Base-by-base conservation (phyloP, 1,140 invertebrate genomes). In the Popillia japonica region DNA sequence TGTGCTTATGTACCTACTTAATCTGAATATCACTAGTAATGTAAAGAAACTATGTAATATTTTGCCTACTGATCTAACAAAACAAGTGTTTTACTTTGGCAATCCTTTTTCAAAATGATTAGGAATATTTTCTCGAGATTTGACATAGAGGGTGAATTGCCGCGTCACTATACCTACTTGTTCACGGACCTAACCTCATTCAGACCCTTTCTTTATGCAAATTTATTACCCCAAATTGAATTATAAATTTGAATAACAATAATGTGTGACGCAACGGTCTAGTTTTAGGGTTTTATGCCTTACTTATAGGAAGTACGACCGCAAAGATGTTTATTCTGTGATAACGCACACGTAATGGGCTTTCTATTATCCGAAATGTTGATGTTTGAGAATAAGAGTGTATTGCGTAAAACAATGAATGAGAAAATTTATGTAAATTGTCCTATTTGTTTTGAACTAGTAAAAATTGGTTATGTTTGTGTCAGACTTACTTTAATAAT, bases 241-340 rank as follows among this genome's bases (percentile, higher is more conserved):
- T 85, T 85, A 84, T 84, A 83, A 84, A 85, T 85, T 84, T 85
- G 84, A 85, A 85, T 85, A 83, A 85, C 83, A 85, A 85, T 84
- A 83, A 83, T 82, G 82, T 79, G 80, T 85, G 84, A 84, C 83
- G 84, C 76, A 83, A 81, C 78, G 76, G 78, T 79, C 76, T 79
- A 83, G 81, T 82, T 82, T 79, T 83, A 81, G 82, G 82, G 82
- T 83, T 81, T 81, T 81, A 81, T 79, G 81, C 77, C 78, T 79
- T 82, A 61, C 64, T 78, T 61, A 55, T 72, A 42, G 78, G 27
- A 44, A 42, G 27, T 74, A 74, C 40, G 41, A 41, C 34, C 72
- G 72, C 40, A 44, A 74, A 74, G 72, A 74, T 42, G 61, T 34
- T 68, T 68, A 68, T 68, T 74, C 41, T 74, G 72, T 20, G 72